These are phyloP conservation scores for Picathartes gymnocephalus DNA, from an alignment of 2,113 vertebrate species.

Conservation along the genomic window DNA sequence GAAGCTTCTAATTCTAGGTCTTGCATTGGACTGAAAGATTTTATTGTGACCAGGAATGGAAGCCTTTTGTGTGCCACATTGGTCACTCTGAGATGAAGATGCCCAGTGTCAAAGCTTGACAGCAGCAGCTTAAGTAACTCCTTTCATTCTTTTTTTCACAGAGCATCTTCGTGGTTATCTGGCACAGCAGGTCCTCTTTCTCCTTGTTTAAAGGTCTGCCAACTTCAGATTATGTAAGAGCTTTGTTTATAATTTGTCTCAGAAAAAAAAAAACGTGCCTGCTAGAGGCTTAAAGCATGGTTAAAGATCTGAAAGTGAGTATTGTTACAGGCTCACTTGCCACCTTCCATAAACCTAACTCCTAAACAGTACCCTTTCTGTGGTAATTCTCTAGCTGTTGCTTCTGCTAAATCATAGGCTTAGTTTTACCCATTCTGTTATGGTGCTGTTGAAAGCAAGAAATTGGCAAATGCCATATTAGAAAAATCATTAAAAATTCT, in stretches of 20 bases:
- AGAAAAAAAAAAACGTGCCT: not conserved
- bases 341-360: not conserved
- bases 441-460: not conserved
- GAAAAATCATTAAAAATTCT: not conserved
- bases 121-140: not conserved
- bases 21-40: not conserved
- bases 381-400: not conserved
- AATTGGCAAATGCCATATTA: not conserved
- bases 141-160: not conserved
- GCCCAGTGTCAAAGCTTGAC: not conserved
- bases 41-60: not conserved
- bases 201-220: not conserved
- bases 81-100: not conserved
- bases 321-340: not conserved
- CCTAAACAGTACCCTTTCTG: not conserved
- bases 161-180: not conserved
- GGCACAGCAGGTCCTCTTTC: not conserved
- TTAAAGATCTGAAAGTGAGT: not conserved
- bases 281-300: not conserved
- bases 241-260: not conserved
- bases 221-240: not conserved
- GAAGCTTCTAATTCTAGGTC: not conserved
- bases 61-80: rapidly evolving
- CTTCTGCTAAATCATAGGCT: not conserved
- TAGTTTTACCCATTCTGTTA: not conserved